Percentiles rank a stretch among this genome's conserved stretches.
Evolutionary conservation across 2,797 vertebrate species (phyloP).

Genomic region (Ctenosaura bakeri): DNA sequence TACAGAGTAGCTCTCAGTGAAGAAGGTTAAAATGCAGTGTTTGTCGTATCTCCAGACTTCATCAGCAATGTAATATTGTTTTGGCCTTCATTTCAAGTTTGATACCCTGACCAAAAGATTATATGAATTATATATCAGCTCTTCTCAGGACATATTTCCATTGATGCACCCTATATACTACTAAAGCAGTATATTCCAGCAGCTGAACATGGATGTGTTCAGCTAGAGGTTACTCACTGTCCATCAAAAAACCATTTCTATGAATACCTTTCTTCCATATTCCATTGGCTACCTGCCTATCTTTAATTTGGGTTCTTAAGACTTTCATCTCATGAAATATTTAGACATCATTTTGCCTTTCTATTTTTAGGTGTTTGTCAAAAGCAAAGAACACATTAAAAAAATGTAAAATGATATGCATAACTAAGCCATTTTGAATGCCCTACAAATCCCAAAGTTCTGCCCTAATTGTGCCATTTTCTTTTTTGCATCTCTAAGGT

Average conservation of each 20-base stretch:
- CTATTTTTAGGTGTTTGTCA: slow-evolving; percentile 77
- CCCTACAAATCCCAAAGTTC: background rate
- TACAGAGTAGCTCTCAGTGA: background rate
- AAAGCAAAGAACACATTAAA: slow-evolving; percentile 72
- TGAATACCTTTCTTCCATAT: slow-evolving; percentile 55
- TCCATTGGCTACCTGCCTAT: slow-evolving; percentile 67
- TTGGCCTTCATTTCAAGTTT: background rate
- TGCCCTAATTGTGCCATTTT: background rate
- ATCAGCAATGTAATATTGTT: background rate
- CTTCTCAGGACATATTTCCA: background rate
- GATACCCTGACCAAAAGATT: background rate
- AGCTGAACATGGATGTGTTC: slow-evolving; percentile 25
- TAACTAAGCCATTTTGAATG: background rate
- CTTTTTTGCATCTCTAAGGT: background rate
- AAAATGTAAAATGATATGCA: slow-evolving; percentile 17
- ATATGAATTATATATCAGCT: background rate
- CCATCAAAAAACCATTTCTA: slow-evolving; percentile 41
- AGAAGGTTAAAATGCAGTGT: background rate
- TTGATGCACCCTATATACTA: background rate
- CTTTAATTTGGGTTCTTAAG: slow-evolving; percentile 72
- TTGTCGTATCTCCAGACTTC: background rate
- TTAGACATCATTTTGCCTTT: slow-evolving; percentile 68
- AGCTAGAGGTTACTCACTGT: slow-evolving; percentile 29
- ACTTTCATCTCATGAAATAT: slow-evolving; percentile 77
- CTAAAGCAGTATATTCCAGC: background rate